phyloP scores from a whole-genome alignment of 2,888 invertebrate species.

The Eupithecia dodoneata region DNA sequence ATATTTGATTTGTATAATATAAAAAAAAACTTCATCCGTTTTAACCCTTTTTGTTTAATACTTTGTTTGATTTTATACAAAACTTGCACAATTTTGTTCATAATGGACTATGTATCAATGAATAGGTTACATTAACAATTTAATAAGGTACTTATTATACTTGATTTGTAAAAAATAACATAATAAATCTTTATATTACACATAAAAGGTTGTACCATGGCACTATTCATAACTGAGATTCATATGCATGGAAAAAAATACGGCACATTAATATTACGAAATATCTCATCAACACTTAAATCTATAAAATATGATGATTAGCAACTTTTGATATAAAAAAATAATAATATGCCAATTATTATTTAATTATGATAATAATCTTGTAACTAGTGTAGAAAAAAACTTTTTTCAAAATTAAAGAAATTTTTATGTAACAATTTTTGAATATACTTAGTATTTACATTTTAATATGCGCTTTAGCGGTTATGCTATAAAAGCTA shows the following conservation, averaged over 20 bases:
- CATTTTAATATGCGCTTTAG: constrained; percentile 29
- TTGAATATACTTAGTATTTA: constrained; percentile 17
- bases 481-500: constrained; percentile 30
- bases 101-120: neutral
- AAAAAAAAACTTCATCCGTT: neutral
- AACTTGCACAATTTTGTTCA: neutral
- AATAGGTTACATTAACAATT: neutral
- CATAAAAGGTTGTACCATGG: neutral
- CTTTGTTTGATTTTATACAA: neutral
- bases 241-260: neutral
- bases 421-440: constrained; percentile 15
- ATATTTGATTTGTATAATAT: neutral
- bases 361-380: constrained; percentile 7
- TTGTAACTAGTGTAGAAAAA: constrained; percentile 14
- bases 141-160: neutral
- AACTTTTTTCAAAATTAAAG: constrained; percentile 16
- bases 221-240: constrained; percentile 2
- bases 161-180: neutral
- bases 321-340: constrained; percentile 15
- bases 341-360: constrained; percentile 18
- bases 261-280: neutral
- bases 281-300: neutral
- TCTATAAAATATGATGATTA: constrained; percentile 8
- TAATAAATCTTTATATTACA: neutral
- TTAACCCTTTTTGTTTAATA: neutral